Evolutionary conservation across 2,888 invertebrate species (phyloP).

Genomic region (Liopterus haemorrhoidalis): DNA sequence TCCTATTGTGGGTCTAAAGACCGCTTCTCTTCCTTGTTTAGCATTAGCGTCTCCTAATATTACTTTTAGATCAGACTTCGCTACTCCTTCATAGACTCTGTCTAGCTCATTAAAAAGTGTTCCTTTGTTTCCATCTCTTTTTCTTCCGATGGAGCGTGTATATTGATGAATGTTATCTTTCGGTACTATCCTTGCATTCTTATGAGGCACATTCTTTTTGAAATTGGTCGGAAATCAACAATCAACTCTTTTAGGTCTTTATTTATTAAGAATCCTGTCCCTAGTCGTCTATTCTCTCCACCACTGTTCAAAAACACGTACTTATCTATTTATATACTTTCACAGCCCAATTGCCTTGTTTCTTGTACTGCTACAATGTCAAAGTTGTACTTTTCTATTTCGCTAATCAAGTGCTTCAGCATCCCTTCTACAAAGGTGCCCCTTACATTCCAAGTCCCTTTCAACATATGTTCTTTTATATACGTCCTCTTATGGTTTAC

Average conservation of each 20-base stretch:
- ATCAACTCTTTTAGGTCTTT: conserved; percentile 10
- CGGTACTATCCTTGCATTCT: conserved; percentile 26
- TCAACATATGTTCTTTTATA: too few relatives aligned
- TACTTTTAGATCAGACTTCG: conserved; percentile 25
- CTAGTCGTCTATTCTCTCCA: neutral
- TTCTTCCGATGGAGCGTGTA: conserved; percentile 30
- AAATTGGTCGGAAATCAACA: conserved; percentile 22
- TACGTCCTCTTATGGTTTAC: too few relatives aligned
- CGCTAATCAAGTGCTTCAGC: neutral
- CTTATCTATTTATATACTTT: conserved; percentile 1
- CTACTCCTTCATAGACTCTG: conserved; percentile 15
- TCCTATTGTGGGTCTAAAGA: conserved; percentile 25
- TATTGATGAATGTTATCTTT: conserved; percentile 26
- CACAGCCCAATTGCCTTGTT: conserved; percentile 6
- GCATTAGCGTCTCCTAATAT: conserved; percentile 29
- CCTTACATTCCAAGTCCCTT: conserved; percentile 9
- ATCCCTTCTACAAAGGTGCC: neutral
- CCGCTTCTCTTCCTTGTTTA: conserved; percentile 27
- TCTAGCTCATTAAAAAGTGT: conserved; percentile 26
- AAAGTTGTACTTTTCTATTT: neutral
- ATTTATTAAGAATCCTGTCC: conserved; percentile 10
- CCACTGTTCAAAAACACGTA: conserved; percentile 3
- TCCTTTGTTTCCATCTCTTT: conserved; percentile 27
- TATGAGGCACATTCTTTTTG: conserved; percentile 27
- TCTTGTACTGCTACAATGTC: conserved; percentile 6